These are phyloP conservation scores for Scaptomyza tumidula DNA, from an alignment of 2,888 invertebrate genomes.

Conservation along the genomic window DNA sequence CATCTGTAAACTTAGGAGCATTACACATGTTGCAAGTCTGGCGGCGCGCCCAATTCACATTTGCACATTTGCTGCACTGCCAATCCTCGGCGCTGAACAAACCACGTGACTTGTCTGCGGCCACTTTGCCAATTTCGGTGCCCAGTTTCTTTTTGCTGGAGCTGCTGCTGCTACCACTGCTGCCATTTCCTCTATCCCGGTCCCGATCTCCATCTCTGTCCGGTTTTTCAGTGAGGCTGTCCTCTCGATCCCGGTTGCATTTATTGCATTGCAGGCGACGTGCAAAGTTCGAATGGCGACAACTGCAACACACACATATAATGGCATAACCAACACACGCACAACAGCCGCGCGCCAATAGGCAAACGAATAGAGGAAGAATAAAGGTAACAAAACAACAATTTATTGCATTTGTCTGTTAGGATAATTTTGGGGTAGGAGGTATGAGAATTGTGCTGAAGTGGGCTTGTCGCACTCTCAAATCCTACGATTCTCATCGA, in stretches of 20 bases:
- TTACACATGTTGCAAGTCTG: conserved; percentile 99
- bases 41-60: conserved; percentile 96
- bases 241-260: conserved; percentile 86
- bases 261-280: conserved; percentile 95
- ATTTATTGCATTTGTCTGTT: conserved; percentile 54
- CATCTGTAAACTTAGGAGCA: conserved; percentile 98
- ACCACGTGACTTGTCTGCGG: conserved; percentile 97
- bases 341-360: conserved; percentile 40
- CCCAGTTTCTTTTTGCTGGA: conserved; percentile 90
- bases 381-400: conserved; percentile 56
- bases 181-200: conserved; percentile 61
- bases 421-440: conserved; percentile 1
- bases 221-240: conserved; percentile 57
- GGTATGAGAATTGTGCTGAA: conserved; percentile 15
- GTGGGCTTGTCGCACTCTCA: conserved; percentile 19
- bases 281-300: conserved; percentile 98
- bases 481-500: conserved; percentile 34
- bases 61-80: conserved; percentile 99
- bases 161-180: conserved; percentile 70
- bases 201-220: conserved; percentile 57
- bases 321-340: conserved; percentile 37
- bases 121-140: conserved; percentile 98
- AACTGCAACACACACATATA: conserved; percentile 84
- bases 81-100: conserved; percentile 97
- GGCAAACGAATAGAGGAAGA: conserved; percentile 46